Evolutionary conservation across 2,888 invertebrate species (phyloP).

Genomic region (Sesamia inferens): DNA sequence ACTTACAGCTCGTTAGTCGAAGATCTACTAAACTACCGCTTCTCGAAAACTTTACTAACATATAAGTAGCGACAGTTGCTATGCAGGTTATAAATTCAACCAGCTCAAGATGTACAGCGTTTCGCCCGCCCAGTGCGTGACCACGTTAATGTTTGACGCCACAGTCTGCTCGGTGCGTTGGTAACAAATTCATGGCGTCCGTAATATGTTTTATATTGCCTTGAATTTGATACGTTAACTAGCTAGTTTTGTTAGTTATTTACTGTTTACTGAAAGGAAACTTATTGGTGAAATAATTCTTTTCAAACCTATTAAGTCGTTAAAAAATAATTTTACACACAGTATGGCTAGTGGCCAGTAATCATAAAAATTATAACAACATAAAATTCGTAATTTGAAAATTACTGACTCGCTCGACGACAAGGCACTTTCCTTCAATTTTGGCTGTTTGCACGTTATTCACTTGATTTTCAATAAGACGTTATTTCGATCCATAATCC

Average conservation of each 20-base stretch:
- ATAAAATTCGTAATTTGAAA: background rate
- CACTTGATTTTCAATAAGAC: too few species aligned
- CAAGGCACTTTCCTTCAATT: too few species aligned
- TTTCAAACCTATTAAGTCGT: background rate
- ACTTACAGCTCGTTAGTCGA: too few species aligned
- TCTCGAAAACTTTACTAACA: too few species aligned
- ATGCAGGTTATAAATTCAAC: background rate
- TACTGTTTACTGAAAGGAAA: conserved; percentile 8
- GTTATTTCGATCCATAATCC: too few species aligned
- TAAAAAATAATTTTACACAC: background rate
- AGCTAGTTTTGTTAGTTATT: background rate
- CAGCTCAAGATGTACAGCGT: background rate
- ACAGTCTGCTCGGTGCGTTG: conserved; percentile 36
- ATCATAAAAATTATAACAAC: too few species aligned
- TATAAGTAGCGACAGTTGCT: too few species aligned
- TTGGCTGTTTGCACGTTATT: too few species aligned
- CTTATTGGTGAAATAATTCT: background rate
- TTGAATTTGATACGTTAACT: conserved; percentile 51
- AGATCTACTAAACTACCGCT: too few species aligned
- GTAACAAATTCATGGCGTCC: conserved; percentile 69
- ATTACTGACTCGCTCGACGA: background rate
- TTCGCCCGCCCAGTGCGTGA: conserved; percentile 7
- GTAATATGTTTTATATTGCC: too few species aligned
- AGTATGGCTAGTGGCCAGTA: background rate
- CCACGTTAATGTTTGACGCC: conserved; percentile 51